Evolutionary conservation across 2,797 vertebrate species (phyloP).

Genomic region (Cryptoblepharus egeriae): DNA sequence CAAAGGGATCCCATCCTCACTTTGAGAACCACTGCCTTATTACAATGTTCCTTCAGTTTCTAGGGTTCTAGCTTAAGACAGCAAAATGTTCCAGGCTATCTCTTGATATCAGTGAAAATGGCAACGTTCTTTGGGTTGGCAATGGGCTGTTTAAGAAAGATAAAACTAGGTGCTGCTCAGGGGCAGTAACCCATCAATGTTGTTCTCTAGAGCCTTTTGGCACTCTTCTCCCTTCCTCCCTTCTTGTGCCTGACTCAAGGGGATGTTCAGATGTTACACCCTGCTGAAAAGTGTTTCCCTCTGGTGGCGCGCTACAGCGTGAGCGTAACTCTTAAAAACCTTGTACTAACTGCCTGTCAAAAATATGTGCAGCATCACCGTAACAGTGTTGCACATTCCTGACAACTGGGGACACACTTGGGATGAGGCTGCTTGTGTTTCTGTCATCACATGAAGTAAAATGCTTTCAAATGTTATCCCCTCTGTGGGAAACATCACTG

Average conservation of each 20-base stretch:
- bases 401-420: background rate
- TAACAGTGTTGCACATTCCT: background rate
- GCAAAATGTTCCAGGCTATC: background rate
- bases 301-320: background rate
- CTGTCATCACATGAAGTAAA: background rate
- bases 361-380: background rate
- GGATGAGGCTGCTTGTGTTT: background rate
- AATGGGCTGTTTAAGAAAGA: background rate
- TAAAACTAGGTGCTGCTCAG: background rate
- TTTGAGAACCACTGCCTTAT: too few relatives aligned
- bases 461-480: background rate
- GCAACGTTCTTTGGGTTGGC: background rate
- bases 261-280: background rate
- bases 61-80: background rate
- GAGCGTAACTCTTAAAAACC: background rate
- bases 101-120: background rate
- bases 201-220: background rate
- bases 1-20: too few relatives aligned
- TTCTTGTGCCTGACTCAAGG: background rate
- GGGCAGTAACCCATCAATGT: background rate
- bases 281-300: background rate
- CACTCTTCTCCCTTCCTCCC: background rate
- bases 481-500: background rate
- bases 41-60: background rate
- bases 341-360: background rate